Base-by-base conservation (phyloP, 2,888 invertebrate genomes). In the Chironomus tentans region DNA sequence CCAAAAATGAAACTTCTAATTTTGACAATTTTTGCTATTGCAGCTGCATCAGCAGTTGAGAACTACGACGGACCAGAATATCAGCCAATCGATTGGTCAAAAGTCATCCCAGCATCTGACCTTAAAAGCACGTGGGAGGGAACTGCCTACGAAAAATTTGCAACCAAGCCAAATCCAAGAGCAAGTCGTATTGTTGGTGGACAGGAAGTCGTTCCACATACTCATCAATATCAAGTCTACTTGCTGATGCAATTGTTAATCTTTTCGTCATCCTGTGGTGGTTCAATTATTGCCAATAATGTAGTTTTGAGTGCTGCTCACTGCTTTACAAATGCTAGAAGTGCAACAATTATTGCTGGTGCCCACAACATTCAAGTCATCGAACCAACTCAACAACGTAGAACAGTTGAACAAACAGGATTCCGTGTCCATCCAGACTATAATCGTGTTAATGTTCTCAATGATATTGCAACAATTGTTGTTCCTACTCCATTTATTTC, bases 151-250 rank as follows among this genome's bases (percentile, higher is more conserved):
- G 50, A n/a, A 5, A n/a, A 50, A 15, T 15, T 50, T 4, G n/a
- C n/a, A 50, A n/a, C 22, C 2, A 65, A 21, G 2, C 13, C 24
- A 50, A 28, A 28, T 28, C n/a, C n/a, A 7, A 46, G 48, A 24
- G 46, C n/a, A 28, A 56, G 76, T 3, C 28, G 76, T n/a, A 76
- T 76, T 18, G 69, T 69, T 61, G 76, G 76, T 28, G 76, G 76
- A 50, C 15, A 24, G 1, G 28, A 79, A 50, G 79, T 81, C 4
- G 0, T n/a, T 0, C 80, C 79, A 13, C 80, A 81, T 71, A 78
- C 80, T 76, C 81, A 80, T 48, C 83, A 82, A 0, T 80, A 81
- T 77, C 65, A 65, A 65, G 22, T 65, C 22, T 15, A 15, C 13
- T 21, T 65, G 2, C 3, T 65, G 15, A 4, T 15, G 4, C 50